Percentiles rank a stretch among this genome's conserved stretches.
phyloP scores from a whole-genome alignment of 1,140 invertebrate species.

The Theocolax elegans region DNA sequence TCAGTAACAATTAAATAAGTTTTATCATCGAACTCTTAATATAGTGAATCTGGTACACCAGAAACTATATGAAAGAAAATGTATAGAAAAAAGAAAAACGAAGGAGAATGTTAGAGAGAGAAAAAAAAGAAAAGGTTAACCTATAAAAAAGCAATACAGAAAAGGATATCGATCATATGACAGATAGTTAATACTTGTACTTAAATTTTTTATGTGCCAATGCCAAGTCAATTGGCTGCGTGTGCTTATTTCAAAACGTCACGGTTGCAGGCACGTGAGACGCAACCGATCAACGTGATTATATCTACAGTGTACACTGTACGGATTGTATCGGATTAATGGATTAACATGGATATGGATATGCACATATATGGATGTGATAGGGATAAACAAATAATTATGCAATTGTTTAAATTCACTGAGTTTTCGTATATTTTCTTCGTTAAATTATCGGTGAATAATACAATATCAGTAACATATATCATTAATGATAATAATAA shows the following conservation, averaged over 20 bases:
- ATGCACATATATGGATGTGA: background rate
- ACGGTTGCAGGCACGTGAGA: background rate
- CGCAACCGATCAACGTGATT: background rate
- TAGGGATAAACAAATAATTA: background rate
- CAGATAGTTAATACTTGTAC: background rate
- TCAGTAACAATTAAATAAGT: too few species aligned
- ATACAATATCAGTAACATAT: background rate
- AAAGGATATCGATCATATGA: background rate
- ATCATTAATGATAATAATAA: conserved; percentile 2
- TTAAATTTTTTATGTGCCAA: background rate
- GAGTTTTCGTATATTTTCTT: conserved; percentile 10
- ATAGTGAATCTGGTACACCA: too few species aligned
- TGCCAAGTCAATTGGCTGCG: background rate
- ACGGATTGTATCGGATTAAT: background rate
- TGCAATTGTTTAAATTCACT: conserved; percentile 4
- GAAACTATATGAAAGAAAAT: too few species aligned
- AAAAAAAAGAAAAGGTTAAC: too few species aligned
- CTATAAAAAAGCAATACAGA: too few species aligned
- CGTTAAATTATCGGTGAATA: background rate
- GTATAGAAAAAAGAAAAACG: too few species aligned
- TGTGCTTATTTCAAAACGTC: conserved; percentile 2
- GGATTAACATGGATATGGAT: too few species aligned
- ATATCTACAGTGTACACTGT: background rate
- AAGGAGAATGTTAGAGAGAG: too few species aligned
- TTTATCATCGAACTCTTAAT: too few species aligned